Percentiles rank a stretch among this genome's conserved stretches.
phyloP scores from a whole-genome alignment of 2,113 vertebrate species.

The Fregata magnificens region DNA sequence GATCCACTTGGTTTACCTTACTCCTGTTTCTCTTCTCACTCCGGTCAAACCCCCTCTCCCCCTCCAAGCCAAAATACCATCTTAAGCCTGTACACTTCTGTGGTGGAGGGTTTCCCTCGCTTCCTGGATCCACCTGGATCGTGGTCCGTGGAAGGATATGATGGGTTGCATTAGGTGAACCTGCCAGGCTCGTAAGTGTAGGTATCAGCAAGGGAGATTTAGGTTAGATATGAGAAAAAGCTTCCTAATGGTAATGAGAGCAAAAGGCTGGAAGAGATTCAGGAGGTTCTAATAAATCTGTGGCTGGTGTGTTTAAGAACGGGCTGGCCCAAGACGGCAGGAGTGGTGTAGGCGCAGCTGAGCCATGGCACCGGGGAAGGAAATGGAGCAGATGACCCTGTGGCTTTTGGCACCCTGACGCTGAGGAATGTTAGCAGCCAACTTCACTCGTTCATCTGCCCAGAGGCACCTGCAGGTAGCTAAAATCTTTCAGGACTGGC shows the following conservation, averaged over 20 bases:
- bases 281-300: background rate
- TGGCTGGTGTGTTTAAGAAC: background rate
- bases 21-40: background rate
- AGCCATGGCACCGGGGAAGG: background rate
- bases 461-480: constrained; percentile 7
- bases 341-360: background rate
- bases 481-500: background rate
- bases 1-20: background rate
- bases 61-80: background rate
- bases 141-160: background rate
- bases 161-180: background rate
- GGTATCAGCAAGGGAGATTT: background rate
- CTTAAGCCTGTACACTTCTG: background rate
- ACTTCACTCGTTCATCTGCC: background rate
- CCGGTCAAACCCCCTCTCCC: background rate
- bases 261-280: background rate
- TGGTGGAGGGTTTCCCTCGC: background rate
- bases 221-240: background rate
- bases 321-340: background rate
- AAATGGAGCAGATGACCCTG: background rate
- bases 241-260: background rate
- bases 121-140: background rate
- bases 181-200: background rate
- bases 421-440: constrained; percentile 10
- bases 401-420: constrained; percentile 15